Conservation (phyloP, 2,888 invertebrate genomes). For the Epinotia demarniana region DNA sequence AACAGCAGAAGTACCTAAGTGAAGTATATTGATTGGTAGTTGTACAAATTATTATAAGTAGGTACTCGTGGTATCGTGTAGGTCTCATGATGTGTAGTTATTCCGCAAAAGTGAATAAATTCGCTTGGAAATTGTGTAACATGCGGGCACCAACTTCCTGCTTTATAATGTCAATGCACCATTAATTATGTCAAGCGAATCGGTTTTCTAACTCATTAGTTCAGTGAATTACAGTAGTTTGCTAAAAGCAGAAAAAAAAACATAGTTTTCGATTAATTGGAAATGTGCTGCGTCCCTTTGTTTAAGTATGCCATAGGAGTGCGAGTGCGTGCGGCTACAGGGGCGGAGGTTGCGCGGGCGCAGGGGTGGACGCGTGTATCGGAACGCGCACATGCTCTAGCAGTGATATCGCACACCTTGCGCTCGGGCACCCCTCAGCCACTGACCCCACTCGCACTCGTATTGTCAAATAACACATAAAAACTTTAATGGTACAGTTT, state of each 20-base stretch:
- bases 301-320: slow-evolving; percentile 65
- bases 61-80: background rate
- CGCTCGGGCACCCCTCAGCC: slow-evolving; percentile 67
- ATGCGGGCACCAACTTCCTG: slow-evolving; percentile 71
- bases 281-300: slow-evolving; percentile 62
- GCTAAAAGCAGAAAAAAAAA: slow-evolving; percentile 20
- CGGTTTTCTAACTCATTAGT: slow-evolving; percentile 56
- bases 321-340: slow-evolving; percentile 59
- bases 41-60: background rate
- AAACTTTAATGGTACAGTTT: slow-evolving; percentile 47
- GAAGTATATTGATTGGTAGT: too few relatives aligned
- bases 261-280: slow-evolving; percentile 28
- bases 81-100: background rate
- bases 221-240: slow-evolving; percentile 42
- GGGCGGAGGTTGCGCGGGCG: slow-evolving; percentile 62
- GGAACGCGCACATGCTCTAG: slow-evolving; percentile 79
- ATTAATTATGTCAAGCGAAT: slow-evolving; percentile 56
- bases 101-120: slow-evolving; percentile 42
- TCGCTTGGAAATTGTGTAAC: slow-evolving; percentile 51
- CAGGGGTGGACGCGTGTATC: slow-evolving; percentile 70
- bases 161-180: slow-evolving; percentile 55
- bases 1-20: too few relatives aligned
- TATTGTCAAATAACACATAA: slow-evolving; percentile 56
- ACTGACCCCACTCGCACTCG: slow-evolving; percentile 70
- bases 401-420: slow-evolving; percentile 83